phyloP scores from a whole-genome alignment of 2,888 invertebrate species.

The Stegana nigrithorax region DNA sequence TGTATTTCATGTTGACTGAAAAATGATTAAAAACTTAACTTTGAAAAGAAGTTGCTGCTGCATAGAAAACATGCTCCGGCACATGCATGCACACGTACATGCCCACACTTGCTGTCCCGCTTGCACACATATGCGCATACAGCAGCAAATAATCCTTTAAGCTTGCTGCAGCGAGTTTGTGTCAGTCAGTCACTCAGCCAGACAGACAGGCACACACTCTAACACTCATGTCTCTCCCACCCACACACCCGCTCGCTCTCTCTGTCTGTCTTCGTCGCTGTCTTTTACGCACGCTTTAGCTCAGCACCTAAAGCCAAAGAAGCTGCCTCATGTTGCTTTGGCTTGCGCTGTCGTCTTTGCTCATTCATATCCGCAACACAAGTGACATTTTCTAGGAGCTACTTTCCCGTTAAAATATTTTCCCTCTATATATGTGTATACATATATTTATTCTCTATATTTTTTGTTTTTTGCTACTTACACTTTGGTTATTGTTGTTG shows the following conservation, averaged over 20 bases:
- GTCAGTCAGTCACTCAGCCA: neutral
- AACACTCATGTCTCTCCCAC: too few relatives aligned
- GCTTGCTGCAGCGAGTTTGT: neutral
- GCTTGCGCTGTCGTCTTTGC: neutral
- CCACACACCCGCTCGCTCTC: too few relatives aligned
- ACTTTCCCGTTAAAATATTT: slow-evolving; percentile 13
- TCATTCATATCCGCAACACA: neutral
- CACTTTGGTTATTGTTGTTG: neutral
- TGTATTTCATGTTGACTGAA: slow-evolving; percentile 2
- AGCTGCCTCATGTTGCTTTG: neutral
- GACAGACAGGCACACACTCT: too few relatives aligned
- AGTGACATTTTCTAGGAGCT: slow-evolving; percentile 12
- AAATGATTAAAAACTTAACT: slow-evolving; percentile 15
- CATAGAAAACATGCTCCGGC: neutral
- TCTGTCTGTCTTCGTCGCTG: neutral
- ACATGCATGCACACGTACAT: neutral
- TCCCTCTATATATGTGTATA: too few relatives aligned
- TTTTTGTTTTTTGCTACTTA: neutral
- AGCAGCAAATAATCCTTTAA: slow-evolving; percentile 9
- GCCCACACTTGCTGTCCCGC: neutral
- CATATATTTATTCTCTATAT: too few relatives aligned
- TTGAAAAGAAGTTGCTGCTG: slow-evolving; percentile 7
- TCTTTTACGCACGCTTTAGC: too few relatives aligned
- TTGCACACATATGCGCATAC: neutral
- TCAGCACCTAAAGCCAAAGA: too few relatives aligned